Conservation (phyloP, 2,888 invertebrate genomes). For the Callyntrura guangdongensis region DNA sequence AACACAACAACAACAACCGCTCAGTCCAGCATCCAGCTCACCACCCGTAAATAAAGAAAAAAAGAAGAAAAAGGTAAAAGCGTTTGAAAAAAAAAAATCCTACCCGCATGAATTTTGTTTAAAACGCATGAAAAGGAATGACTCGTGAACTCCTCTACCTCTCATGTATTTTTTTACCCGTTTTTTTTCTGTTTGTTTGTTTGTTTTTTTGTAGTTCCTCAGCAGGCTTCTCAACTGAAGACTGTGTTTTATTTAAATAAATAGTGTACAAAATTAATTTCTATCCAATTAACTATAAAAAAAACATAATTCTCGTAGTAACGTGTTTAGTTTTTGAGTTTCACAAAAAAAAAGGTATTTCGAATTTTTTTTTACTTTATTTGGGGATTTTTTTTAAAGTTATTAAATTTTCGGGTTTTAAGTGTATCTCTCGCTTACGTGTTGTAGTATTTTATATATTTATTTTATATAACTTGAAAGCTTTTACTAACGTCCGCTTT, state of each 20-base stretch:
- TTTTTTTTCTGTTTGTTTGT: conserved; percentile 54
- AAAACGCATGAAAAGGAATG: conserved; percentile 12
- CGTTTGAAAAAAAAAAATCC: conserved; percentile 7
- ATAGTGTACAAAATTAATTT: no score
- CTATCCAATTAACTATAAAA: no score
- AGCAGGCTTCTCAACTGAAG: conserved; percentile 66
- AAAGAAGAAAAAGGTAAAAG: conserved; percentile 79
- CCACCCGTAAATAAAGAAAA: conserved; percentile 77
- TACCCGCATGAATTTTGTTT: conserved; percentile 44
- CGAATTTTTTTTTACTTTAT: neutral
- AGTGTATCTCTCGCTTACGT: no score
- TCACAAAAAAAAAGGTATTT: neutral
- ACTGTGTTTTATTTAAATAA: neutral
- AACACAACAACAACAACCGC: no score
- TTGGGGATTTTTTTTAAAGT: neutral
- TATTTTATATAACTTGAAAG: no score
- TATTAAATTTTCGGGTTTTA: neutral
- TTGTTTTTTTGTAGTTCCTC: conserved; percentile 67
- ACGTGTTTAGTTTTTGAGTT: neutral
- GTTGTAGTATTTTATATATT: no score
- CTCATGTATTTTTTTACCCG: no score
- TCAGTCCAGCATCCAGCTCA: conserved; percentile 54
- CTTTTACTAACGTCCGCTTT: no score
- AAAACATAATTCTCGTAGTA: no score
- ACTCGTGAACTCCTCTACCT: no score